Percentiles rank a stretch among this genome's conserved stretches.
Conservation (phyloP, 2,113 vertebrate genomes). For the Urocolius indicus region DNA sequence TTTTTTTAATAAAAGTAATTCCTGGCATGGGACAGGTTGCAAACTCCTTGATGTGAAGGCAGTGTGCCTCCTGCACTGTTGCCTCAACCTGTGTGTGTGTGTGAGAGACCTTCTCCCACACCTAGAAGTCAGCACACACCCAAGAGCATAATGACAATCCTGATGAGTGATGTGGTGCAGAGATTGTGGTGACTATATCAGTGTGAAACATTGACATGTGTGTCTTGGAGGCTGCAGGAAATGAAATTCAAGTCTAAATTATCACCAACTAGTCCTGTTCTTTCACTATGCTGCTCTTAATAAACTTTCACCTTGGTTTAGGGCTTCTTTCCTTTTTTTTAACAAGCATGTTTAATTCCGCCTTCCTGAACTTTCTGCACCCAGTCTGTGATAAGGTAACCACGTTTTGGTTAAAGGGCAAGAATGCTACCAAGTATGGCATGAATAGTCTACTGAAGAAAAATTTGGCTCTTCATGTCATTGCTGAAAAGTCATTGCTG, state of each 20-base stretch:
- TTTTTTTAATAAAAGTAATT: neutral
- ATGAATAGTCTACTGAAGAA: neutral
- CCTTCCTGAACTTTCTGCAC: neutral
- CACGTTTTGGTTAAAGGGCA: neutral
- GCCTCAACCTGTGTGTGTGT: neutral
- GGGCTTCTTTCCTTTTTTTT: neutral
- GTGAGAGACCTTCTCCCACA: no score
- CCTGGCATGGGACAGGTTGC: neutral
- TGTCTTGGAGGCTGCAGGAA: neutral
- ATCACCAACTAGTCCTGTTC: neutral
- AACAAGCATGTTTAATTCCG: neutral
- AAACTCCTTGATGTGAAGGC: rapidly evolving
- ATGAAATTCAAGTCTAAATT: neutral
- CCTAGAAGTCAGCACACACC: neutral
- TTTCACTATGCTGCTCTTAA: neutral
- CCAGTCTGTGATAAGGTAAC: no score
- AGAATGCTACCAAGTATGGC: neutral
- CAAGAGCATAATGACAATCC: rapidly evolving
- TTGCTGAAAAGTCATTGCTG: neutral
- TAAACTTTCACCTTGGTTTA: neutral
- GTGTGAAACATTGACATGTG: neutral
- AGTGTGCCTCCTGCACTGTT: no score
- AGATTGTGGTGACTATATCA: neutral
- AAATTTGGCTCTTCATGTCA: rapidly evolving
- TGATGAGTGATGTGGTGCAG: rapidly evolving